Evolutionary conservation across 1,140 invertebrate species (phyloP).

Genomic region (Spodoptera frugiperda): DNA sequence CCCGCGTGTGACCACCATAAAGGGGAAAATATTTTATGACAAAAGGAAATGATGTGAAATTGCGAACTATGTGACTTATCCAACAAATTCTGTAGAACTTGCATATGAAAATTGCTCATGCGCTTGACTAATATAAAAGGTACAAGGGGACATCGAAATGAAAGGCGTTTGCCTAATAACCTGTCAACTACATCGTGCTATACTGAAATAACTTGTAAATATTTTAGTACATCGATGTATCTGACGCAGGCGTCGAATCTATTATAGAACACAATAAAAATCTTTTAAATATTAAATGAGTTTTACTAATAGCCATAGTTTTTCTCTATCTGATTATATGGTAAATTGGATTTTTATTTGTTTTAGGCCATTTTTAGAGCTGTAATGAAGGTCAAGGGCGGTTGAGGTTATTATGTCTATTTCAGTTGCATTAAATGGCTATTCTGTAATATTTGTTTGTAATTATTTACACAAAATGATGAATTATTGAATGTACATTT

Average conservation of each 20-base stretch:
- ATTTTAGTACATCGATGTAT: constrained; percentile 59
- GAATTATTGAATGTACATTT: too few species aligned
- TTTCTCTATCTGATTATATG: constrained; percentile 3
- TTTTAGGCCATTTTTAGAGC: neutral
- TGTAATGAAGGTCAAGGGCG: neutral
- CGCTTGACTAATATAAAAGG: neutral
- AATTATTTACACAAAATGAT: too few species aligned
- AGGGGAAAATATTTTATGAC: constrained; percentile 2
- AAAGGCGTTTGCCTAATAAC: constrained; percentile 13
- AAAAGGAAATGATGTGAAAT: constrained; percentile 9
- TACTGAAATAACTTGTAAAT: constrained; percentile 56
- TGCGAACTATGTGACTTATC: neutral
- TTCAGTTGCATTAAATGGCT: too few species aligned
- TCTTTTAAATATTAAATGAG: neutral
- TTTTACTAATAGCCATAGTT: neutral
- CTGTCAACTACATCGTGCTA: constrained; percentile 33
- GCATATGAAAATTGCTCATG: constrained; percentile 8
- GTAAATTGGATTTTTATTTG: neutral
- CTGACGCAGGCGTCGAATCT: constrained; percentile 40
- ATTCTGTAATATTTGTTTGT: too few species aligned
- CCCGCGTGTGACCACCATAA: neutral
- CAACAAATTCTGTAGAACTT: neutral
- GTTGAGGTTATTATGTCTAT: neutral
- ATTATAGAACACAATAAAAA: constrained; percentile 50
- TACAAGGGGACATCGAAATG: constrained; percentile 1